Evolutionary conservation across 2,888 invertebrate genomes (phyloP).

Genomic region (Desoria tigrina): DNA sequence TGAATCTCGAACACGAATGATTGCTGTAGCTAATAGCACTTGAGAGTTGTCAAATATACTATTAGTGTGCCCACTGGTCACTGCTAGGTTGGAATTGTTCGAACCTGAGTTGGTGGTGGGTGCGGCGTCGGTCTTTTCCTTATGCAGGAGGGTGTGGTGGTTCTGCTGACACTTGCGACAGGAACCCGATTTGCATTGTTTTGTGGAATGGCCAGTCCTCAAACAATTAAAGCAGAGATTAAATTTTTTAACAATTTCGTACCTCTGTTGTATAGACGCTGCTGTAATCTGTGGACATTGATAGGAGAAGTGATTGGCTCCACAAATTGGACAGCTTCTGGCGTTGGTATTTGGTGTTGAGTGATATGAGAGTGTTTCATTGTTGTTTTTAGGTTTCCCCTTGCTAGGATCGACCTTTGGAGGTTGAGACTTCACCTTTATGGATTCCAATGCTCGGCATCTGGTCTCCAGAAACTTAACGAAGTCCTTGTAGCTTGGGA

Average conservation of each 20-base stretch:
- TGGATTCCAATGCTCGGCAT: too few species aligned
- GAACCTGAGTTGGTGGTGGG: background rate
- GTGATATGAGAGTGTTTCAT: background rate
- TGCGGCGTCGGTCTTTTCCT: background rate
- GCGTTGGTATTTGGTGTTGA: background rate
- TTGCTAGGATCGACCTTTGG: slow-evolving; percentile 21
- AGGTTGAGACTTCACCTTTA: too few species aligned
- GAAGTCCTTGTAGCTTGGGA: slow-evolving; percentile 9
- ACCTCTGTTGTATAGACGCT: background rate
- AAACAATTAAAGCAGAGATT: slow-evolving; percentile 28
- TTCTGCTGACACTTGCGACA: slow-evolving; percentile 11
- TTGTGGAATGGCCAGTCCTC: slow-evolving; percentile 11
- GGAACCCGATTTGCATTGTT: slow-evolving; percentile 3
- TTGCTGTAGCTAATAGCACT: slow-evolving; percentile 28
- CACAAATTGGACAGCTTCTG: background rate
- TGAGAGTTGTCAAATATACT: background rate
- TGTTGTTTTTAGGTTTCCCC: background rate
- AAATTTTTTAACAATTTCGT: background rate
- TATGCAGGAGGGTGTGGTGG: slow-evolving; percentile 22
- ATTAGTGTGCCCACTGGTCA: too few species aligned
- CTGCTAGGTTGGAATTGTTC: background rate
- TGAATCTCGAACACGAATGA: slow-evolving; percentile 5
- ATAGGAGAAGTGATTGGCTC: slow-evolving; percentile 10
- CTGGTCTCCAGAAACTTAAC: slow-evolving; percentile 24
- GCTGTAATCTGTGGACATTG: slow-evolving; percentile 11